These are phyloP conservation scores for Falco rusticolus DNA, from an alignment of 2,797 vertebrate species.

Conservation along the genomic window DNA sequence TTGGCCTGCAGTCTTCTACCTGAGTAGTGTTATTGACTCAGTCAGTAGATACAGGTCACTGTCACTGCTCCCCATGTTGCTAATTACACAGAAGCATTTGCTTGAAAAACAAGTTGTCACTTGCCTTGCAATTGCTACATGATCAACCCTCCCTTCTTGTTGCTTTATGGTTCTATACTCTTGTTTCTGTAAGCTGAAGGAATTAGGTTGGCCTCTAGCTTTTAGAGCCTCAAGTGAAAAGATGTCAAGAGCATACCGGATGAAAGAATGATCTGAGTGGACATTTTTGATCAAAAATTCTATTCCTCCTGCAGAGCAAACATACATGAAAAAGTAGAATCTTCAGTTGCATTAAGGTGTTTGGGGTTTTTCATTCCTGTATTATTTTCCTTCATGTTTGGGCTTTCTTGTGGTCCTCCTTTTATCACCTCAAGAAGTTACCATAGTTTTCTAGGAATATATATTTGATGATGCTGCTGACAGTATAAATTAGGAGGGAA, in stretches of 20 bases:
- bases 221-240: background rate
- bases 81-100: background rate
- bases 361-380: too few relatives aligned
- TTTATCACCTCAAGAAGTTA: background rate
- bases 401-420: background rate
- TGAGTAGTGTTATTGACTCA: background rate
- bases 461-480: background rate
- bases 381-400: background rate
- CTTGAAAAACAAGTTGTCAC: background rate
- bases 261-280: background rate
- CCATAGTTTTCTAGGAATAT: background rate
- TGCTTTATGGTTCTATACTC: background rate
- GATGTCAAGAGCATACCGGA: background rate
- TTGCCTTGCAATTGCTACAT: background rate
- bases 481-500: background rate
- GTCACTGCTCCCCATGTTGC: background rate
- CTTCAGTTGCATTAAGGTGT: background rate
- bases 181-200: background rate
- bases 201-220: background rate
- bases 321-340: background rate
- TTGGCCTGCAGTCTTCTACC: background rate
- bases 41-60: background rate
- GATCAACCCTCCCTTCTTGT: background rate
- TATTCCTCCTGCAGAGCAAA: background rate
- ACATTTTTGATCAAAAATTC: background rate